Conservation (phyloP, 2,113 vertebrate species). For the Sorex araneus region DNA sequence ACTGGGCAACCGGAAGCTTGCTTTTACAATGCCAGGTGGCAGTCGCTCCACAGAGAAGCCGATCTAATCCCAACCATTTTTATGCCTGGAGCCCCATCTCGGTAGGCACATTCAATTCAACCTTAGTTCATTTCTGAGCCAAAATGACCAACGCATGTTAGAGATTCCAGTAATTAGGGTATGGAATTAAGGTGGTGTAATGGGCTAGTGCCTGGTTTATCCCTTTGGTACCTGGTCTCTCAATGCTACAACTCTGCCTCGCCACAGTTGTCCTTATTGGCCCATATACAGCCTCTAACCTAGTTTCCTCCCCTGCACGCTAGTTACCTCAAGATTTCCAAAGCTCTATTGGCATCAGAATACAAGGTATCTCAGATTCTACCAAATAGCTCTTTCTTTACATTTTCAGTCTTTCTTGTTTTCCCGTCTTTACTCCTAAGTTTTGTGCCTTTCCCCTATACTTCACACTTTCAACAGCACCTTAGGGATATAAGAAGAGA, state of each 20-base stretch:
- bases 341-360: background rate
- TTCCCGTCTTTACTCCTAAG: background rate
- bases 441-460: background rate
- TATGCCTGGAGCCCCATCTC: background rate
- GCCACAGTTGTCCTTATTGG: background rate
- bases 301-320: background rate
- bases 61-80: background rate
- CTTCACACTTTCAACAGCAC: background rate
- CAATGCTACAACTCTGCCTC: fast-evolving
- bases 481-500: background rate
- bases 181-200: background rate
- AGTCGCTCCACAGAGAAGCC: background rate
- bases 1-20: background rate
- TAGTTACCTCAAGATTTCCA: background rate
- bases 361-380: background rate
- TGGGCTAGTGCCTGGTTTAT: background rate
- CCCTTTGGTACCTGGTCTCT: fast-evolving
- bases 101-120: background rate
- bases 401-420: background rate
- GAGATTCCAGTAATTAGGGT: background rate
- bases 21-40: background rate
- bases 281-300: background rate
- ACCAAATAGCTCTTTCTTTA: too few relatives aligned
- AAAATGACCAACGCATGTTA: too few relatives aligned
- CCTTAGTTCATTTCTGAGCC: background rate